Conservation (phyloP, 2,113 vertebrate species). For the Lamprotornis superbus region DNA sequence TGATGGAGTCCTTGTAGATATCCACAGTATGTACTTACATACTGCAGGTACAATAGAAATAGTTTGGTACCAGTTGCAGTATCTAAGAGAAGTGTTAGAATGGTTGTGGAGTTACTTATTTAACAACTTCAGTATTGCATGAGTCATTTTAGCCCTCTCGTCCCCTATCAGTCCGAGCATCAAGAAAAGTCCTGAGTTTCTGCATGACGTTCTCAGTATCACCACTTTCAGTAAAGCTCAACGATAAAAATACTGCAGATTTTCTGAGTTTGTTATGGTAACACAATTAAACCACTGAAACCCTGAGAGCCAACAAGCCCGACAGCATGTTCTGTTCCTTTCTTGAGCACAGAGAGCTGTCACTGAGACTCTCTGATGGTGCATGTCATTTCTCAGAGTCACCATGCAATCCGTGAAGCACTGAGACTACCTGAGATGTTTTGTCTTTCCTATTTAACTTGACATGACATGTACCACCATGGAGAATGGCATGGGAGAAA, state of each 20-base stretch:
- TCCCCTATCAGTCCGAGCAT: background rate
- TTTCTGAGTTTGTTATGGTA: background rate
- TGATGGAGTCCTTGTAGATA: background rate
- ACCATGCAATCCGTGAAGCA: fast-evolving
- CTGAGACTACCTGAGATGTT: background rate
- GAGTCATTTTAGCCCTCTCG: background rate
- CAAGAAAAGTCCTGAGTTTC: background rate
- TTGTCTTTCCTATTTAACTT: background rate
- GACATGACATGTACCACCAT: fast-evolving
- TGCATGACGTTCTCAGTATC: background rate
- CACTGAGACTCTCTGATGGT: background rate
- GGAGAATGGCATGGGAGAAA: background rate
- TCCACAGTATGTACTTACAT: background rate
- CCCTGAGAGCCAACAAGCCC: background rate
- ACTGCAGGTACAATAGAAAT: background rate
- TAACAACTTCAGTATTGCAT: background rate
- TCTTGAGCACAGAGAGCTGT: background rate
- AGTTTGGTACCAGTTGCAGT: background rate
- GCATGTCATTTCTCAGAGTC: background rate
- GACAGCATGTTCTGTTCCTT: background rate
- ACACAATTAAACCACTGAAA: background rate
- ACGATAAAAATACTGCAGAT: background rate
- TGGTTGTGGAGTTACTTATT: background rate
- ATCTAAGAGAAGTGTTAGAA: background rate
- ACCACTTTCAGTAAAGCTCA: background rate